phyloP scores from a whole-genome alignment of 1,140 invertebrate genomes.

The Coenobita brevimanus region DNA sequence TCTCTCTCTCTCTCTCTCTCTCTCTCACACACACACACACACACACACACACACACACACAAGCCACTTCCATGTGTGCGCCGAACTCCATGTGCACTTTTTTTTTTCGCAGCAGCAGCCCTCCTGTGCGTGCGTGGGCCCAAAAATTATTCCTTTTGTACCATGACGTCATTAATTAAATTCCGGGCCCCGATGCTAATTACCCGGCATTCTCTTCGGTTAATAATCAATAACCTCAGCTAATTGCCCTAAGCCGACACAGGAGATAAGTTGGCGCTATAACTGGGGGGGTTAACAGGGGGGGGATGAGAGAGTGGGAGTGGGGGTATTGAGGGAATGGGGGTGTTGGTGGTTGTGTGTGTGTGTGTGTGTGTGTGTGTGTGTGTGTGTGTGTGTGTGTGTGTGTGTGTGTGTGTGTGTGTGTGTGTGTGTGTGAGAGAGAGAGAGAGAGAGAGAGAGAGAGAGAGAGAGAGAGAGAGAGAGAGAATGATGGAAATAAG shows the following conservation, averaged over 20 bases:
- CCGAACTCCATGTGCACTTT: too few species aligned
- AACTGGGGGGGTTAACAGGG: neutral
- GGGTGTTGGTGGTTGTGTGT: neutral
- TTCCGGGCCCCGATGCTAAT: constrained; percentile 29
- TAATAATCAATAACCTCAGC: constrained; percentile 21
- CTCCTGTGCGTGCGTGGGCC: neutral
- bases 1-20: too few species aligned
- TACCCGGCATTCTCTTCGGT: constrained; percentile 24
- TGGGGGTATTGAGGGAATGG: neutral
- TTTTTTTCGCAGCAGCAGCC: neutral
- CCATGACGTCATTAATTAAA: constrained; percentile 37
- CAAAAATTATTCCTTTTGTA: constrained; percentile 41
- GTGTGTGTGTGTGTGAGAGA: too few species aligned
- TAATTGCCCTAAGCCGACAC: constrained; percentile 9
- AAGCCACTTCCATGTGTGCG: too few species aligned
- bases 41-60: too few species aligned
- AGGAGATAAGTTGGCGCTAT: constrained; percentile 25
- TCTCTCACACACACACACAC: too few species aligned
- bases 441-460: too few species aligned
- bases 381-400: too few species aligned
- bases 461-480: too few species aligned
- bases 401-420: too few species aligned
- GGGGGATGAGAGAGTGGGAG: neutral
- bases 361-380: too few species aligned
- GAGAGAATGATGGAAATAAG: too few species aligned